Conservation (phyloP, 2,797 vertebrate genomes). For the Leptatherina wallacei region DNA sequence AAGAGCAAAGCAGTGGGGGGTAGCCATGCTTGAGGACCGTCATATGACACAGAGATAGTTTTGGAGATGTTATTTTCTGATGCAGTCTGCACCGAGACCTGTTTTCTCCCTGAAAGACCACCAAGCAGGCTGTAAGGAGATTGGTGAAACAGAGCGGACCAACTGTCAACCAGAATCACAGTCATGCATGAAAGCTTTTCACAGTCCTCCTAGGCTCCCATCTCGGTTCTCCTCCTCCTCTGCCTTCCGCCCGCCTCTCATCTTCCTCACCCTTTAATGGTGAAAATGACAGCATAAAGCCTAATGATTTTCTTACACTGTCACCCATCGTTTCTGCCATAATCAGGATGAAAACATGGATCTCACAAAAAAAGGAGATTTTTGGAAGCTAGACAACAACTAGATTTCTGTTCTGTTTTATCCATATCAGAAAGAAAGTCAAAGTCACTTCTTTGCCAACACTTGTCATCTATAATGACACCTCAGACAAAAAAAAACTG, state of each 20-base stretch:
- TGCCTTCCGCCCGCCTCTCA: slow-evolving; percentile 62
- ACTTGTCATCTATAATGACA: neutral
- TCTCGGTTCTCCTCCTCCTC: slow-evolving; percentile 35
- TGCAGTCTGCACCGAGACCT: slow-evolving; percentile 69
- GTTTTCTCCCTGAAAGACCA: slow-evolving; percentile 76
- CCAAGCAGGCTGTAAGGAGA: slow-evolving; percentile 76
- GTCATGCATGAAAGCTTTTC: slow-evolving; percentile 78
- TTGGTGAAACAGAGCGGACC: slow-evolving; percentile 80
- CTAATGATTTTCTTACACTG: slow-evolving; percentile 63
- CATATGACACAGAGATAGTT: slow-evolving; percentile 67
- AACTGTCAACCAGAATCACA: slow-evolving; percentile 78
- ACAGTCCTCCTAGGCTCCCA: slow-evolving; percentile 47
- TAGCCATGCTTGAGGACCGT: slow-evolving; percentile 66
- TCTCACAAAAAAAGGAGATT: slow-evolving; percentile 28
- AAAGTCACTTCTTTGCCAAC: slow-evolving; percentile 2
- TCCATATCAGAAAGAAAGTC: slow-evolving; percentile 11
- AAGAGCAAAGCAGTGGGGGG: slow-evolving; percentile 60
- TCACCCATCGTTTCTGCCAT: slow-evolving; percentile 33
- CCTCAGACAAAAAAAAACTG: no score
- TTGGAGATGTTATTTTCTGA: slow-evolving; percentile 67
- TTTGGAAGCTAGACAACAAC: slow-evolving; percentile 9
- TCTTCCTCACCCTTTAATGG: slow-evolving; percentile 71
- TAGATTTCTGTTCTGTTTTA: slow-evolving; percentile 1
- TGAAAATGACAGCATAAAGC: slow-evolving; percentile 71
- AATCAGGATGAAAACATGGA: slow-evolving; percentile 40